Base-by-base conservation (phyloP, 2,113 vertebrate genomes). In the Stigmatopora argus region DNA sequence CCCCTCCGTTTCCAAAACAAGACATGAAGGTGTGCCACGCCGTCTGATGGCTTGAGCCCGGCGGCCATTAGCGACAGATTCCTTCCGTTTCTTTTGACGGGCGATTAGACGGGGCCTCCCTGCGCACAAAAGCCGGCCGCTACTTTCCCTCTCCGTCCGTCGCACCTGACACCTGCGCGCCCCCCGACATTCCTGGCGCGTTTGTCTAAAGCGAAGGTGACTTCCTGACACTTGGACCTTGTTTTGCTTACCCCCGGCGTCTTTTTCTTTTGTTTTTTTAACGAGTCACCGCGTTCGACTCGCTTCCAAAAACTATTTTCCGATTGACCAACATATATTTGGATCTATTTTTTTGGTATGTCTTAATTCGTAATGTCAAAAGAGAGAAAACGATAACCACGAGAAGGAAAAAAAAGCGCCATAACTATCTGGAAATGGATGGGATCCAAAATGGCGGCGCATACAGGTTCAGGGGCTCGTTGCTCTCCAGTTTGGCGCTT, bases 141-240 rank as follows among this genome's bases (percentile, higher is more conserved):
- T 64, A 74, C 78, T 71, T 77, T 76, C 66, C 41, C 67, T 56
- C 8, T 49, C 57, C 73, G 19, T 38, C 44, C 53, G 35, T 49
- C 74, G 79, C 81, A 82, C 83, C 84, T 84, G 78, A 84, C 84
- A 86, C 83, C 85, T 87, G 87, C 62, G 62, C 72, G 71, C 71
- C 73, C 62, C 52, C 46, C 73, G 56, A n/a, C 82, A 75, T 80
- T 78, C 72, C 70, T 65, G 12, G 55, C 66, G 66, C 64, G 64
- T 68, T 53, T 1, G 52, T 31, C 51, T 52, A 11, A 0, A 49
- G n/a, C 67, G 7, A 21, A 61, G n/a, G 57, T 15, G 11, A 49
- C 62, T 49, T 49, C 63, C 63, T 64, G 63, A 18, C 31, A 41
- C 26, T 1, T 35, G 19, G 4, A 1, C 18, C 4, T 14, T 17